These are phyloP conservation scores for Ataeniobius toweri DNA, from an alignment of 2,797 vertebrate species.

Conservation along the genomic window DNA sequence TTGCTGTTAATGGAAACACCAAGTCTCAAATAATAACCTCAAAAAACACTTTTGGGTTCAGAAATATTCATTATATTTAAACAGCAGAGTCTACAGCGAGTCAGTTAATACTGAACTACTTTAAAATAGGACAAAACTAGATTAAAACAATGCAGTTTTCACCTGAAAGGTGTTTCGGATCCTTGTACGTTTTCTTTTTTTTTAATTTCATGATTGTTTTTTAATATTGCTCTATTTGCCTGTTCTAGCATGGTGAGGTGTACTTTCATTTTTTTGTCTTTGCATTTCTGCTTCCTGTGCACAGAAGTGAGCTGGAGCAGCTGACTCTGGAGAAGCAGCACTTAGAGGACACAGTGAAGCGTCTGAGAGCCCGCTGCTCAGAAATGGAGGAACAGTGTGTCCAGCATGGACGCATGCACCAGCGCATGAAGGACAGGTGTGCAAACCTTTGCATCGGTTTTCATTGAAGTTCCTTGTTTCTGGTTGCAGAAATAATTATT, in stretches of 20 bases:
- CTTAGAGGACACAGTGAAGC: constrained; percentile 82
- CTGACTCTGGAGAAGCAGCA: constrained; percentile 87
- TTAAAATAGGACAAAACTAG: neutral
- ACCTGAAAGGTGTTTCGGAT: too few relatives aligned
- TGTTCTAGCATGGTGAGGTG: too few relatives aligned
- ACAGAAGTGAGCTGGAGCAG: constrained; percentile 85
- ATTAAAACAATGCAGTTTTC: too few relatives aligned
- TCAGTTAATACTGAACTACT: neutral
- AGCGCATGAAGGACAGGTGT: constrained; percentile 92
- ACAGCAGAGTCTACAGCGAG: neutral
- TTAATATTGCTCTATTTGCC: neutral
- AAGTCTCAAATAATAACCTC: neutral
- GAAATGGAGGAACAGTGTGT: constrained; percentile 91
- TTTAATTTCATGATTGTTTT: too few relatives aligned
- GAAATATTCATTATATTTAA: neutral
- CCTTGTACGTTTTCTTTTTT: neutral
- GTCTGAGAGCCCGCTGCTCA: constrained; percentile 84
- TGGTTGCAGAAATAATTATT: too few relatives aligned
- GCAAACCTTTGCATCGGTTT: constrained; percentile 1
- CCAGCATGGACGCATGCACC: constrained; percentile 90
- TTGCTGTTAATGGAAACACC: neutral
- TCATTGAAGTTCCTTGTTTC: too few relatives aligned
- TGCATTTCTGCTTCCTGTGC: constrained; percentile 11
- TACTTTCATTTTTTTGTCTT: neutral
- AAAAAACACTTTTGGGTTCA: neutral